Evolutionary conservation across 1,140 invertebrate genomes (phyloP), one percentile per base, ranked within the genome.

Genomic region (Hyposmocoma kahamanoa): DNA sequence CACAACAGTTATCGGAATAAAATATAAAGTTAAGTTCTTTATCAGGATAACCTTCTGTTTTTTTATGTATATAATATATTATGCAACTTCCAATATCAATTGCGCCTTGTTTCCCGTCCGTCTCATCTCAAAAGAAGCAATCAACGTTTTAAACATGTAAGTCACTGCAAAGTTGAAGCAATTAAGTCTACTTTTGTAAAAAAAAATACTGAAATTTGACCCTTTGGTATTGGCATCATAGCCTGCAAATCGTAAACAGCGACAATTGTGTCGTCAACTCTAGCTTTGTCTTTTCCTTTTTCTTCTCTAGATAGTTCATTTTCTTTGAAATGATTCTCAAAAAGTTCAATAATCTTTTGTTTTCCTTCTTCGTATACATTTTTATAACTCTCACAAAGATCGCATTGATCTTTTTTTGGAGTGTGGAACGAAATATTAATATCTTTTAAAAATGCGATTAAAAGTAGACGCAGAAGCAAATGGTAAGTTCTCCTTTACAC

Each of bases 321-420:
- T 57, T 70, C 58, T 53, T 53, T 56, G 17, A 51, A 3, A 39
- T 62, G 51, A 17, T 49, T 18, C 9, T 54, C 36, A 45, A 57
- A 57, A 18, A n/a, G n/a, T n/a, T 48, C 38, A 2, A 11, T 26
- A 3, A 47, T 2, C 11, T 48, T 41, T 21, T 1, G 4, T 24
- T 63, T 62, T 28, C 62, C 48, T 49, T 69, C 53, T 13, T 21
- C 42, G 18, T 30, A 45, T 10, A 53, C 24, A 60, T 72, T 65
- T 36, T 67, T 64, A 47, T 57, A 80, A 17, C 54, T 38, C 15
- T 62, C 61, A 50, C 77, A 82, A 3, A 47, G 19, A 39, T 81
- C 66, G 52, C 76, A 85, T 21, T 69, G 63, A 42, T 81, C 75
- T 53, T 85, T 85, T 63, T 81, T 82, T 5, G 74, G 72, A 20